These are phyloP conservation scores for Gymnothorax javanicus DNA, from an alignment of 2,797 vertebrate genomes.

Conservation along the genomic window DNA sequence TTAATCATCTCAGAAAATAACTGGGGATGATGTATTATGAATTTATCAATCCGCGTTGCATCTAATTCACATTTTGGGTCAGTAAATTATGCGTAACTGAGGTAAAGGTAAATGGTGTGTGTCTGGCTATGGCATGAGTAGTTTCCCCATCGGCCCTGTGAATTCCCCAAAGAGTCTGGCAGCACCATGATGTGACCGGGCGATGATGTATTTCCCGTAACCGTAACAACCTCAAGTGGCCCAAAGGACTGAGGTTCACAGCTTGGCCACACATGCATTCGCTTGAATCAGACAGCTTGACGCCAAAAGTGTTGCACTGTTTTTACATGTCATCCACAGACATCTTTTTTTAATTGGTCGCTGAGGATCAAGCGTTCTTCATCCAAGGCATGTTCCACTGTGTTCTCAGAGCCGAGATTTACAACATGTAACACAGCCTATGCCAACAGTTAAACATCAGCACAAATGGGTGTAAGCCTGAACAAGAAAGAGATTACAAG, in stretches of 20 bases:
- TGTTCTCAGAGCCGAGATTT: not conserved
- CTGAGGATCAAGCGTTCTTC: not conserved
- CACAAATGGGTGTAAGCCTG: not conserved
- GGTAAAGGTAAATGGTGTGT: not conserved
- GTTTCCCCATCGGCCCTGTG: not conserved
- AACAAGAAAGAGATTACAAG: not conserved
- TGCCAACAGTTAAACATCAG: not conserved
- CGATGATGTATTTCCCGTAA: not conserved
- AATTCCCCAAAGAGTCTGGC: slow-evolving; percentile 1
- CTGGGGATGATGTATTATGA: slow-evolving; percentile 12
- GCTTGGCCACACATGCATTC: not conserved
- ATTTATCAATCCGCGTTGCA: not conserved
- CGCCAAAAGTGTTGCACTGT: not conserved
- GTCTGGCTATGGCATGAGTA: not conserved
- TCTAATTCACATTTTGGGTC: not conserved
- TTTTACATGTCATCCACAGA: not conserved
- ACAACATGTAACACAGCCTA: not conserved
- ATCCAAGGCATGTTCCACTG: not conserved
- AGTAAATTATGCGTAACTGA: not conserved
- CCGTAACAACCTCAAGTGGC: not conserved
- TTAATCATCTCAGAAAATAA: slow-evolving; percentile 9
- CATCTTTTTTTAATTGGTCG: not conserved
- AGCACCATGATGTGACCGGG: not conserved
- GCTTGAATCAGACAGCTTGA: not conserved
- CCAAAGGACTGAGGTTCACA: not conserved